Conservation (phyloP, 2,888 invertebrate species). For the Drosophila fulvimacula region DNA sequence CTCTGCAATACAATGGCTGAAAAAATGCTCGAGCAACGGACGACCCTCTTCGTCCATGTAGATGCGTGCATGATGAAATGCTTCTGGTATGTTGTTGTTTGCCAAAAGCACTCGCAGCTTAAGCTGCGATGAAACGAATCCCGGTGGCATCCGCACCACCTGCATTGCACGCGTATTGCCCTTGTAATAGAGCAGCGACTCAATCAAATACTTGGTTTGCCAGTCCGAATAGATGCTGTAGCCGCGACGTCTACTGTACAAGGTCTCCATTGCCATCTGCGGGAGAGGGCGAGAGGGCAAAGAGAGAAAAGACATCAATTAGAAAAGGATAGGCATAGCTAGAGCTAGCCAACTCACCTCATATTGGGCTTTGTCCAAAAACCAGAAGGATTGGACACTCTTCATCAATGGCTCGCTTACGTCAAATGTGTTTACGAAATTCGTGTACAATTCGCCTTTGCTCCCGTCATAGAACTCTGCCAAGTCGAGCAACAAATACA, state of each 20-base stretch:
- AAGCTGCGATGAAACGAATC: conserved; percentile 69
- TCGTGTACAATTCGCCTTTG: conserved; percentile 47
- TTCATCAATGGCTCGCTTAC: conserved; percentile 89
- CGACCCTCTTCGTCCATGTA: conserved; percentile 72
- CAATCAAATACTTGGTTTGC: conserved; percentile 82
- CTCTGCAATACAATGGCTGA: conserved; percentile 74
- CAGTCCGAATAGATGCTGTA: conserved; percentile 69
- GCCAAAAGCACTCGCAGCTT: conserved; percentile 81
- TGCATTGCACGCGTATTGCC: conserved; percentile 75
- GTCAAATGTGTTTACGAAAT: conserved; percentile 33
- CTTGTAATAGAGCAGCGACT: conserved; percentile 74
- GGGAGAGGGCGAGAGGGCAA: neutral
- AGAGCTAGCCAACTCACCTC: conserved; percentile 86
- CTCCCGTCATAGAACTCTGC: conserved; percentile 85
- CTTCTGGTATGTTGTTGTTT: conserved; percentile 82
- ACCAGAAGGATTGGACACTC: conserved; percentile 94
- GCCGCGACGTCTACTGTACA: conserved; percentile 36
- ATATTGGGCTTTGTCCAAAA: conserved; percentile 93
- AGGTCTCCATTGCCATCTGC: conserved; percentile 21
- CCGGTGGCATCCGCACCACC: conserved; percentile 74
- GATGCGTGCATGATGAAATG: conserved; percentile 82
- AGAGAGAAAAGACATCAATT: neutral
- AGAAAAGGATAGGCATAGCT: neutral
- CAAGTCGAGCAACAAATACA: conserved; percentile 93
- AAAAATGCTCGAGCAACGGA: conserved; percentile 79